A percentile compares a stretch with the other conserved stretches of the same genome.
These are phyloP conservation scores for Blastobasis lacticolella DNA, from an alignment of 2,888 invertebrate genomes.

Conservation along the genomic window DNA sequence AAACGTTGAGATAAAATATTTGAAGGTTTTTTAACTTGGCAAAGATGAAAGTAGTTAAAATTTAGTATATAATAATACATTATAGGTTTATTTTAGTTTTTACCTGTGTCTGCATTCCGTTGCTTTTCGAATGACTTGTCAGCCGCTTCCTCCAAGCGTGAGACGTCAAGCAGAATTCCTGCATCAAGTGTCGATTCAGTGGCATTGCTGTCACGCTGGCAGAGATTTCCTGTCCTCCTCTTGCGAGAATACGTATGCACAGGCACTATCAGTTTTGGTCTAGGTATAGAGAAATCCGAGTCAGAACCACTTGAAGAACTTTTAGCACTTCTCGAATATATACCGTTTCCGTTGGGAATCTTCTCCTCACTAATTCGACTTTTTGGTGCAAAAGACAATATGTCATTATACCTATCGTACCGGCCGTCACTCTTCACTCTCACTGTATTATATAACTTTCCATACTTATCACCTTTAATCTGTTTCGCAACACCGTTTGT, in stretches of 20 bases:
- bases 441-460: constrained; percentile 65
- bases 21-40: neutral
- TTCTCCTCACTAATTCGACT: constrained; percentile 49
- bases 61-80: neutral
- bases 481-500: constrained; percentile 54
- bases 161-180: constrained; percentile 59
- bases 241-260: constrained; percentile 89
- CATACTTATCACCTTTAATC: constrained; percentile 64
- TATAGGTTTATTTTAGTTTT: constrained; percentile 8
- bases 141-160: constrained; percentile 36
- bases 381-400: constrained; percentile 49
- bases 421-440: constrained; percentile 70
- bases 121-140: constrained; percentile 33
- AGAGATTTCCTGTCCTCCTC: constrained; percentile 85
- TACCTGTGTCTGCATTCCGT: constrained; percentile 53
- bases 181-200: constrained; percentile 59
- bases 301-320: constrained; percentile 72
- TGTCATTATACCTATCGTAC: constrained; percentile 63
- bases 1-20: constrained; percentile 5
- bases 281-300: constrained; percentile 86
- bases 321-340: constrained; percentile 58
- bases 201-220: constrained; percentile 62
- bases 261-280: constrained; percentile 90
- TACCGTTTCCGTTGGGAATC: constrained; percentile 34
- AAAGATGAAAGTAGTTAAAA: neutral